phyloP scores from a whole-genome alignment of 2,888 invertebrate genomes.

The Selenia dentaria region DNA sequence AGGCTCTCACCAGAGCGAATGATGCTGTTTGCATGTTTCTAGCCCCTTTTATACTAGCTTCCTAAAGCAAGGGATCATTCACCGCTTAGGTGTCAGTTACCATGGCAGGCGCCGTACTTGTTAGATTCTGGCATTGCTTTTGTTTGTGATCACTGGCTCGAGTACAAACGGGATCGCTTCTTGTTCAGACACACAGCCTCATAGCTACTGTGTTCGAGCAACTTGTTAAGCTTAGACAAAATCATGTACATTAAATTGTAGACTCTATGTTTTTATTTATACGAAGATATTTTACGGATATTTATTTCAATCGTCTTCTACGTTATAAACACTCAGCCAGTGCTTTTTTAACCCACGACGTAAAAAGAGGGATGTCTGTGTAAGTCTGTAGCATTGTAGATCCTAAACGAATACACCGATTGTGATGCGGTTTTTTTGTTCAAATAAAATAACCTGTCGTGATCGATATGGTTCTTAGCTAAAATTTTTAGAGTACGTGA shows the following conservation, averaged over 20 bases:
- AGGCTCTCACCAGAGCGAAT: constrained; percentile 76
- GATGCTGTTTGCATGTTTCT: constrained; percentile 45
- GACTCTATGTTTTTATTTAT: no score
- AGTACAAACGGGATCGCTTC: constrained; percentile 48
- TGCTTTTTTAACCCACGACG: no score
- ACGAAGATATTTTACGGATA: no score
- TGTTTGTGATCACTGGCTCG: constrained; percentile 69
- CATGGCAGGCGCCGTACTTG: constrained; percentile 59
- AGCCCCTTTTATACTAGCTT: constrained; percentile 60
- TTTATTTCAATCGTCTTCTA: no score
- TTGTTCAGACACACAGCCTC: constrained; percentile 24
- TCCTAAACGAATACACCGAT: no score
- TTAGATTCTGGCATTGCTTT: constrained; percentile 56
- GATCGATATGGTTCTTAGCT: no score
- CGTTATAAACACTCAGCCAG: no score
- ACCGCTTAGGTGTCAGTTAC: constrained; percentile 68
- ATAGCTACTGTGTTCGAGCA: constrained; percentile 26
- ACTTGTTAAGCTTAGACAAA: constrained; percentile 18
- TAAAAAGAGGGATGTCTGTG: no score
- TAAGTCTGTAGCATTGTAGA: no score
- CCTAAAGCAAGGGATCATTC: constrained; percentile 57
- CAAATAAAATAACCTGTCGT: no score
- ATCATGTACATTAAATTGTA: background rate
- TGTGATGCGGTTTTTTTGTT: no score
- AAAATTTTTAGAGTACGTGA: no score